Conservation (phyloP, 2,888 invertebrate species). For the Meta bourneti region DNA sequence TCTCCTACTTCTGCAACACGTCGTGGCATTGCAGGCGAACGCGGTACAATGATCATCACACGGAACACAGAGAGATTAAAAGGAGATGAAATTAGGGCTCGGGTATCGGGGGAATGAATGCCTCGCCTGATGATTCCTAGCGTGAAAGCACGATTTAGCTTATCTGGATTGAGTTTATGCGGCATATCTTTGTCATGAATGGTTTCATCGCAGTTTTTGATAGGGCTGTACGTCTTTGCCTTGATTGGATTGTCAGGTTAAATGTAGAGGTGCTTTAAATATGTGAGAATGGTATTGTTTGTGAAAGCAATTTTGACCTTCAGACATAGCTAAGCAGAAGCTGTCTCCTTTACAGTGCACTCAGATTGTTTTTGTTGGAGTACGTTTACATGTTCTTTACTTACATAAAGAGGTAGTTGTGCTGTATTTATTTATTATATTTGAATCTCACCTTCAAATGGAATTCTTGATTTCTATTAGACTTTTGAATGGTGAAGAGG, state of each 20-base stretch:
- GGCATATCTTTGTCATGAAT: constrained; percentile 21
- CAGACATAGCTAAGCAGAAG: no score
- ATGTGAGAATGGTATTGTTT: no score
- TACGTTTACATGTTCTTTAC: no score
- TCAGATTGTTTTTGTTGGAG: no score
- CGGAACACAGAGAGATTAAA: constrained; percentile 9
- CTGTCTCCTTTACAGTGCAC: no score
- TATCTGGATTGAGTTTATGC: constrained; percentile 31
- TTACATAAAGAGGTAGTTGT: no score
- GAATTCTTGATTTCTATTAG: no score
- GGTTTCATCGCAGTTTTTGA: constrained; percentile 5
- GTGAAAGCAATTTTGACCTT: no score
- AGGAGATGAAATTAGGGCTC: constrained; percentile 43
- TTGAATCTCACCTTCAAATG: no score
- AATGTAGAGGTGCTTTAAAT: no score
- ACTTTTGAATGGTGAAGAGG: not conserved
- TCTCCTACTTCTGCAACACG: constrained; percentile 26
- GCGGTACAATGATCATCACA: no score
- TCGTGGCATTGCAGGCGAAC: not conserved
- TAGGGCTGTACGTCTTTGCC: not conserved
- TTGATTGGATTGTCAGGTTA: not conserved
- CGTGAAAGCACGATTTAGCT: constrained; percentile 10
- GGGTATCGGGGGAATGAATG: constrained; percentile 23
- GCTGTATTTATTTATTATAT: no score
- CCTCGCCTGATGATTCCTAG: constrained; percentile 19